Evolutionary conservation across 2,888 invertebrate species (phyloP).

Genomic region (Trachelus troglodyta): DNA sequence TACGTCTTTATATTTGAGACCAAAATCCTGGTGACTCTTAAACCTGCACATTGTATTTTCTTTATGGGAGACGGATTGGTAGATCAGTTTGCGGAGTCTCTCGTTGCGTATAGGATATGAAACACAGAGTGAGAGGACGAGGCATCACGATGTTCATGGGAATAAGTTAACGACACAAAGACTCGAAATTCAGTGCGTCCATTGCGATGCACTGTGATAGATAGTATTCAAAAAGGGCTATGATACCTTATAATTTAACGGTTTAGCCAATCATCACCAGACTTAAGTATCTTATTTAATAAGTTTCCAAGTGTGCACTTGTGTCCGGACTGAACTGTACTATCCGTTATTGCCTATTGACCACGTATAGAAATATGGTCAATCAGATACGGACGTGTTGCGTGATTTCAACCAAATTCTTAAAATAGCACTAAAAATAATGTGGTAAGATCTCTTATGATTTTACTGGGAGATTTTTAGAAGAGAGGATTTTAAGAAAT

Average conservation of each 20-base stretch:
- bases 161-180: not conserved
- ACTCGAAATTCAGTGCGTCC: slow-evolving; percentile 3
- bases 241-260: slow-evolving; percentile 17
- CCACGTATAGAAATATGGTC: slow-evolving; percentile 7
- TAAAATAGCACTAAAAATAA: not conserved
- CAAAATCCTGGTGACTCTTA: not conserved
- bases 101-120: not conserved
- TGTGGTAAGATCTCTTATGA: not conserved
- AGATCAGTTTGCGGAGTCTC: not conserved
- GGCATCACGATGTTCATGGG: not conserved
- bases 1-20: not conserved
- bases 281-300: slow-evolving; percentile 19
- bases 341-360: not conserved
- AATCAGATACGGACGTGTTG: slow-evolving; percentile 5
- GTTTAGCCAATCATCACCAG: slow-evolving; percentile 8
- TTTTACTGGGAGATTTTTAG: not conserved
- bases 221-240: slow-evolving; percentile 18
- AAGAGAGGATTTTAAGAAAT: not conserved
- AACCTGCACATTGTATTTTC: not conserved
- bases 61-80: not conserved
- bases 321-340: not conserved
- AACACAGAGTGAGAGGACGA: not conserved
- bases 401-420: slow-evolving; percentile 24
- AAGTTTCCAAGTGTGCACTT: slow-evolving; percentile 21
- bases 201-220: slow-evolving; percentile 4